Percentiles rank a stretch among this genome's conserved stretches.
Conservation (phyloP, 2,888 invertebrate species). For the Patella depressa region DNA sequence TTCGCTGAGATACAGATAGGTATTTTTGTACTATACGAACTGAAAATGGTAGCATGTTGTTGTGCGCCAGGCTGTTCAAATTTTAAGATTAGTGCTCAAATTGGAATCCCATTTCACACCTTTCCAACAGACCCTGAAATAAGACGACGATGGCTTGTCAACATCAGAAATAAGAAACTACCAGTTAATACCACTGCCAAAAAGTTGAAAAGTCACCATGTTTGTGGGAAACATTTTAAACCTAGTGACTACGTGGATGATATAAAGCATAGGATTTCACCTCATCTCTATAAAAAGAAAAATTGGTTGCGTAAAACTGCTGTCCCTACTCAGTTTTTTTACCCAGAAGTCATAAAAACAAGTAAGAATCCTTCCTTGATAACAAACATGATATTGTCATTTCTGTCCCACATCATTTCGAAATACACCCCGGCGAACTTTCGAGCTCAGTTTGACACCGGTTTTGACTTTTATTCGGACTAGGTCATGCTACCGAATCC, state of each 20-base stretch:
- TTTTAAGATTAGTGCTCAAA: background rate
- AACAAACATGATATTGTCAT: too few relatives aligned
- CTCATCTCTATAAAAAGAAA: background rate
- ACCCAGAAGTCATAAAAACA: too few relatives aligned
- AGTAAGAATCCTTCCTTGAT: too few relatives aligned
- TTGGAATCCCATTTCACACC: background rate
- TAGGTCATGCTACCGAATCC: too few relatives aligned
- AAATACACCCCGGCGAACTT: too few relatives aligned
- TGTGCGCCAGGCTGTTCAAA: conserved; percentile 3
- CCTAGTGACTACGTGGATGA: background rate
- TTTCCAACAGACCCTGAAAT: background rate
- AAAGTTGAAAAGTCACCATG: background rate
- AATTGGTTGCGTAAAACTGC: background rate
- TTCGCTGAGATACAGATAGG: too few relatives aligned
- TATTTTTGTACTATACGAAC: too few relatives aligned
- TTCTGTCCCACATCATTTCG: too few relatives aligned
- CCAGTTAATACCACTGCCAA: background rate
- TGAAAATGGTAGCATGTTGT: background rate
- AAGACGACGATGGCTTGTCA: background rate
- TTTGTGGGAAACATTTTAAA: conserved; percentile 4
- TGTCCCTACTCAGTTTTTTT: background rate
- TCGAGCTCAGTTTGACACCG: too few relatives aligned
- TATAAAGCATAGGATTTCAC: background rate
- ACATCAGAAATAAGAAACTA: background rate
- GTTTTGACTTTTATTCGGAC: too few relatives aligned